Percentiles rank a stretch among this genome's conserved stretches.
Conservation (phyloP, 2,797 vertebrate genomes). For the Gorsachius magnificus region DNA sequence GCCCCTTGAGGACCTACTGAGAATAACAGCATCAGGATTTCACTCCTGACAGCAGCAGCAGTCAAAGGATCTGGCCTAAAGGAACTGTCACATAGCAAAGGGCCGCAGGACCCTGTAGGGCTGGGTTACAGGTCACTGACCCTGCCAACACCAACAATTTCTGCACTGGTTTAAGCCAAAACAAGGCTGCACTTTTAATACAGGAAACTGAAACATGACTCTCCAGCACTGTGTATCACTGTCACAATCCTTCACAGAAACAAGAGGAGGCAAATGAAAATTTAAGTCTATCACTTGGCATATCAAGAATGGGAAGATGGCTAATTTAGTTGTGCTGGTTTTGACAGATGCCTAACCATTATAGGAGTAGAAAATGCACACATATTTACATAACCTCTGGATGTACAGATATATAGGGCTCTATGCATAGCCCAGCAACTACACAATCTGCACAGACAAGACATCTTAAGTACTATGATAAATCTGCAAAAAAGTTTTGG, state of each 20-base stretch:
- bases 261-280: background rate
- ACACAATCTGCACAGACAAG: background rate
- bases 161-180: background rate
- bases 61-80: background rate
- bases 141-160: background rate
- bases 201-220: background rate
- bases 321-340: background rate
- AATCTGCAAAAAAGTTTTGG: background rate
- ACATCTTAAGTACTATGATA: background rate
- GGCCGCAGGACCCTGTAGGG: background rate
- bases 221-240: fast-evolving
- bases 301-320: background rate
- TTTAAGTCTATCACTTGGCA: background rate
- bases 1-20: background rate
- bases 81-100: background rate
- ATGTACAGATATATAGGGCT: background rate
- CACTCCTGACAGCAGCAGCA: background rate
- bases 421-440: background rate
- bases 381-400: background rate
- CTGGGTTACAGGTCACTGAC: background rate
- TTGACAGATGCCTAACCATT: background rate
- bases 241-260: background rate
- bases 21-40: background rate
- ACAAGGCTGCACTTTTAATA: background rate
- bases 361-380: background rate